phyloP scores from a whole-genome alignment of 2,888 invertebrate genomes.

The Carterocephalus palaemon region DNA sequence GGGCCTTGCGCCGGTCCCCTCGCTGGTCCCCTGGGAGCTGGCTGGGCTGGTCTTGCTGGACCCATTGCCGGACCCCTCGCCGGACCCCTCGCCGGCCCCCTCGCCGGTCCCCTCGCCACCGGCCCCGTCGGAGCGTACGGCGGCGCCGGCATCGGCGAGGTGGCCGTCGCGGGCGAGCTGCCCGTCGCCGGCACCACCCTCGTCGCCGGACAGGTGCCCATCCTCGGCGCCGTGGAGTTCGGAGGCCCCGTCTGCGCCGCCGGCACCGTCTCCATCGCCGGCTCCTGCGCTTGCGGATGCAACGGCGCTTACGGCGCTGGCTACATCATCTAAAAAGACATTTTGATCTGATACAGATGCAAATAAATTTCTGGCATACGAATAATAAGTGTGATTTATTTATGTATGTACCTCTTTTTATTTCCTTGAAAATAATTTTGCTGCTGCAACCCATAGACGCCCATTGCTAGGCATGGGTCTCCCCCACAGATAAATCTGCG shows the following conservation, averaged over 20 bases:
- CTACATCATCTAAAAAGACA: neutral
- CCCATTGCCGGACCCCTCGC: slow-evolving; percentile 31
- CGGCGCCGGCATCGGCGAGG: slow-evolving; percentile 36
- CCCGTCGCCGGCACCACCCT: slow-evolving; percentile 37
- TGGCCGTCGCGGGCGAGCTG: slow-evolving; percentile 37
- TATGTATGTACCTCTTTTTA: too few relatives aligned
- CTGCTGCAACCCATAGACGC: too few relatives aligned
- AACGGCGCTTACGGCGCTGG: slow-evolving; percentile 24
- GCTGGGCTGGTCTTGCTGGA: slow-evolving; percentile 32
- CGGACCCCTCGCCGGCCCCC: slow-evolving; percentile 31
- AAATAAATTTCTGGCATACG: too few relatives aligned
- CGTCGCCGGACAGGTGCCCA: slow-evolving; percentile 41
- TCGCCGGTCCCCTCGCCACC: slow-evolving; percentile 29
- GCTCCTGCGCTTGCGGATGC: slow-evolving; percentile 35
- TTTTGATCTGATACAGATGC: too few relatives aligned
- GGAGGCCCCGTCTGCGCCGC: slow-evolving; percentile 36
- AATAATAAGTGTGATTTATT: too few relatives aligned
- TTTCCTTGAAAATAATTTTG: too few relatives aligned
- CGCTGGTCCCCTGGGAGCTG: slow-evolving; percentile 24
- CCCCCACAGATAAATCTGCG: too few relatives aligned
- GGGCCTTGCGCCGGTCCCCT: slow-evolving; percentile 32
- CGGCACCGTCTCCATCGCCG: slow-evolving; percentile 39
- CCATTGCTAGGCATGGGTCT: too few relatives aligned
- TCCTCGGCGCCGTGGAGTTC: slow-evolving; percentile 40
- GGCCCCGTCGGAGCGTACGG: slow-evolving; percentile 34